phyloP scores from a whole-genome alignment of 2,888 invertebrate genomes.

The Leptopilina syphax region DNA sequence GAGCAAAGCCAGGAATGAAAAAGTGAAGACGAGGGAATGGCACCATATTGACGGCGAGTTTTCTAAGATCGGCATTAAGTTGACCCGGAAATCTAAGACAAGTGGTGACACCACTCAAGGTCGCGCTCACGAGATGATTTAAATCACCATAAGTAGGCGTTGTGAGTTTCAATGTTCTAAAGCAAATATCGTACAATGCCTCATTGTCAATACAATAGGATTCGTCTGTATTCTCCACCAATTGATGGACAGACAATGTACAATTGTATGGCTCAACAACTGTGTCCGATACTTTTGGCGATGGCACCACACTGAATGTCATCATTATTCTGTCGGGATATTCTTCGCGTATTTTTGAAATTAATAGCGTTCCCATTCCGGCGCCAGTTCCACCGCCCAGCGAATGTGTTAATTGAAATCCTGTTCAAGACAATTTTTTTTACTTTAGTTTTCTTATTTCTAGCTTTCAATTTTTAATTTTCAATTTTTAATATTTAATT shows the following conservation, averaged over 20 bases:
- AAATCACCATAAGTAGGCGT: slow-evolving; percentile 84
- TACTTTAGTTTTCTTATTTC: too few relatives aligned
- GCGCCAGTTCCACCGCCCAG: slow-evolving; percentile 93
- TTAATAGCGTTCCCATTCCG: slow-evolving; percentile 91
- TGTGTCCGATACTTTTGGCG: slow-evolving; percentile 87
- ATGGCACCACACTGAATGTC: slow-evolving; percentile 90
- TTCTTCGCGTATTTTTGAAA: slow-evolving; percentile 93
- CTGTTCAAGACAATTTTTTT: slow-evolving; percentile 16
- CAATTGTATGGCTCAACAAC: slow-evolving; percentile 83
- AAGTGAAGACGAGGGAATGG: slow-evolving; percentile 81
- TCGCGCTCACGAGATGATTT: slow-evolving; percentile 81
- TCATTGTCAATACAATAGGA: slow-evolving; percentile 83
- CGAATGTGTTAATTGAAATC: slow-evolving; percentile 84
- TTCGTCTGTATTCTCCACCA: slow-evolving; percentile 83
- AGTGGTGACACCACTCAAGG: slow-evolving; percentile 79
- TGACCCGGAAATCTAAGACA: slow-evolving; percentile 84
- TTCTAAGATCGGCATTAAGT: slow-evolving; percentile 83
- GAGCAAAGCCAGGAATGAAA: slow-evolving; percentile 79
- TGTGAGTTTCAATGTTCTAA: slow-evolving; percentile 81
- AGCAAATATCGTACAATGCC: slow-evolving; percentile 83
- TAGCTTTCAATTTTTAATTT: background rate
- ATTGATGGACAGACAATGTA: slow-evolving; percentile 81
- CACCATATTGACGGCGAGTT: slow-evolving; percentile 84
- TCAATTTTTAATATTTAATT: background rate
- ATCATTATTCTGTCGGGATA: slow-evolving; percentile 93